Evolutionary conservation across 2,797 vertebrate genomes (phyloP).

Genomic region (Fistularia commersonii): DNA sequence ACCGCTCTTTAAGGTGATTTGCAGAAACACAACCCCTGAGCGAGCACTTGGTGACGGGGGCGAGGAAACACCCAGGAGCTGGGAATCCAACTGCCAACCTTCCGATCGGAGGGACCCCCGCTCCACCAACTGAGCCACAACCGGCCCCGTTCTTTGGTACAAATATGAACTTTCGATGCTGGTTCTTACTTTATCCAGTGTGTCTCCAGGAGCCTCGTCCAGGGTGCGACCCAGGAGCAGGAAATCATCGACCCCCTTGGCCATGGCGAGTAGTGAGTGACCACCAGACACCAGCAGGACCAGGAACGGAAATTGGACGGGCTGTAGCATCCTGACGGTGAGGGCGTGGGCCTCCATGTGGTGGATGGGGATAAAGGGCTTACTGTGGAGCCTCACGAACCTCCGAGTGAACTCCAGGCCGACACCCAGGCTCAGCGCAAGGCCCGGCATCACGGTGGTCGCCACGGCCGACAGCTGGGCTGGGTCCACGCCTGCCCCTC

Average conservation of each 20-base stretch:
- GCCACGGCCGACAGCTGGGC: slow-evolving; percentile 84
- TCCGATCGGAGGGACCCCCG: too few species aligned
- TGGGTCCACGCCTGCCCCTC: slow-evolving; percentile 67
- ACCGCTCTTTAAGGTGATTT: too few species aligned
- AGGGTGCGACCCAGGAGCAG: slow-evolving; percentile 85
- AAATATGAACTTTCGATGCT: too few species aligned
- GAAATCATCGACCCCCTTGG: slow-evolving; percentile 85
- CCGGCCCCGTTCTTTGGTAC: too few species aligned
- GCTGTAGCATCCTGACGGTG: slow-evolving; percentile 82
- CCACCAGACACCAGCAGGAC: slow-evolving; percentile 93
- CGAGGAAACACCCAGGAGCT: too few species aligned
- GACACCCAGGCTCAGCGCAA: slow-evolving; percentile 84
- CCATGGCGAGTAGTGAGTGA: slow-evolving; percentile 88
- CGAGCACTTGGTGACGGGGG: too few species aligned
- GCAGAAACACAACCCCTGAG: too few species aligned
- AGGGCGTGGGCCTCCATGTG: slow-evolving; percentile 98
- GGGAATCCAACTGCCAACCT: too few species aligned
- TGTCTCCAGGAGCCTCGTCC: slow-evolving; percentile 90
- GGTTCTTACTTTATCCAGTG: slow-evolving; percentile 86
- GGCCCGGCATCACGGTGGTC: slow-evolving; percentile 89
- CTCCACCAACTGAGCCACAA: too few species aligned
- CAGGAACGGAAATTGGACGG: slow-evolving; percentile 87
- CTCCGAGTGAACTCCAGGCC: slow-evolving; percentile 83
- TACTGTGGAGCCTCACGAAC: slow-evolving; percentile 78
- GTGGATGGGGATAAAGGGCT: slow-evolving; percentile 92